These are phyloP conservation scores for Andricus quercusramuli DNA, from an alignment of 2,888 invertebrate genomes.

Conservation along the genomic window DNA sequence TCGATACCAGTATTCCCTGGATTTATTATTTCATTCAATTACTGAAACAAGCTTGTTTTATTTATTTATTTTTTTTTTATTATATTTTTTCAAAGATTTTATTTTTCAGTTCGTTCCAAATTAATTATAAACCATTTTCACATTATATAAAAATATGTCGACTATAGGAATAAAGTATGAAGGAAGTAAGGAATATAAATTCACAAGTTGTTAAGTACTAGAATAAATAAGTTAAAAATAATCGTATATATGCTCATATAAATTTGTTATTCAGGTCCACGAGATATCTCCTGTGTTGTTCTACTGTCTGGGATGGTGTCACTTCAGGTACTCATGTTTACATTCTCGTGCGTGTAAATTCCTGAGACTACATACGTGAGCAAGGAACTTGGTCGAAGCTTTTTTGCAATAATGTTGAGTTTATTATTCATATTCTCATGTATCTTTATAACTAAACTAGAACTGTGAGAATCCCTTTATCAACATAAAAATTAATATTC, in stretches of 20 bases:
- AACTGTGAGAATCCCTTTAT: too few relatives aligned
- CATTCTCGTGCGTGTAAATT: constrained; percentile 1
- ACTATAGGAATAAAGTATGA: too few relatives aligned
- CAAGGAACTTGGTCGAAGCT: constrained; percentile 9
- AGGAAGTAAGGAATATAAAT: too few relatives aligned
- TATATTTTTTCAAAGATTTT: neutral
- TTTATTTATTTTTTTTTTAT: too few relatives aligned
- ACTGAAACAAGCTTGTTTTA: too few relatives aligned
- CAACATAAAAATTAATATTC: too few relatives aligned
- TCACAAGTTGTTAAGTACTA: too few relatives aligned
- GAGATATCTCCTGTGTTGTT: neutral
- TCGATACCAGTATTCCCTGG: neutral
- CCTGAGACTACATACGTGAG: neutral
- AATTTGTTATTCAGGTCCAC: constrained; percentile 14
- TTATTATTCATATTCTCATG: too few relatives aligned
- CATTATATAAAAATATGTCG: too few relatives aligned
- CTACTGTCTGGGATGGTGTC: constrained; percentile 6
- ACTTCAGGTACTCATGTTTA: constrained; percentile 23
- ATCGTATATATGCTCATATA: neutral
- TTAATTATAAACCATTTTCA: too few relatives aligned
- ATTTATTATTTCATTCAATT: neutral
- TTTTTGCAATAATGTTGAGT: neutral
- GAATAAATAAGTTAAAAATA: neutral
- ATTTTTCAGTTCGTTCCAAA: neutral
- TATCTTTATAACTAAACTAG: too few relatives aligned